Conservation (phyloP, 2,797 vertebrate genomes). For the Percopsis omiscomaycus region DNA sequence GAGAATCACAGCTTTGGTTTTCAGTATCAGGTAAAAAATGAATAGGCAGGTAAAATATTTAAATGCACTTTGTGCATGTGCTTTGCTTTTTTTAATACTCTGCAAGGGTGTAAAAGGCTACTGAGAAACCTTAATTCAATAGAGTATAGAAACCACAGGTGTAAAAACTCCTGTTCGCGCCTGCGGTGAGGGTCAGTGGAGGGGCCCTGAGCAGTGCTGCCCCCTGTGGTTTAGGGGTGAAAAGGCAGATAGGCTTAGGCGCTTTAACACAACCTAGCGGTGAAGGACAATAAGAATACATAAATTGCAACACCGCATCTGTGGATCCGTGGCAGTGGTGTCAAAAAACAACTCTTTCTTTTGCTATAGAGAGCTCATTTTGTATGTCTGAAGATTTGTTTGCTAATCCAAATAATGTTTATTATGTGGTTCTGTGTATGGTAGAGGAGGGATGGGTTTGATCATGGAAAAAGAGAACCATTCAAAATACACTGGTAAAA, state of each 20-base stretch:
- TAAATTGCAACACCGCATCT: slow-evolving; percentile 55
- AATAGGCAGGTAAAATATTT: slow-evolving; percentile 23
- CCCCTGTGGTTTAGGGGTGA: slow-evolving; percentile 67
- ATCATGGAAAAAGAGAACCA: slow-evolving; percentile 22
- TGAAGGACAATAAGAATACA: slow-evolving; percentile 40
- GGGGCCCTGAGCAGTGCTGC: slow-evolving; percentile 71
- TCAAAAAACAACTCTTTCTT: slow-evolving; percentile 59
- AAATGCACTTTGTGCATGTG: slow-evolving; percentile 36
- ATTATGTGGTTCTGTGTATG: slow-evolving; percentile 11
- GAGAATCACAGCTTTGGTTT: slow-evolving; percentile 71
- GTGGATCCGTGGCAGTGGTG: slow-evolving; percentile 49
- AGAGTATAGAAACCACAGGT: slow-evolving; percentile 39
- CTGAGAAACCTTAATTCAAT: slow-evolving; percentile 23
- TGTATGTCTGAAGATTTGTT: slow-evolving; percentile 51
- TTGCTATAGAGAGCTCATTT: slow-evolving; percentile 58
- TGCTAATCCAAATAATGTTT: slow-evolving; percentile 38
- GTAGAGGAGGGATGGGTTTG: slow-evolving; percentile 14
- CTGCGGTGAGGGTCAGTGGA: slow-evolving; percentile 43
- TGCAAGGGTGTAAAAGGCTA: slow-evolving; percentile 28
- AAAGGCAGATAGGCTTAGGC: slow-evolving; percentile 72
- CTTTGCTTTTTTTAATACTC: slow-evolving; percentile 37
- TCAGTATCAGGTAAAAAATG: slow-evolving; percentile 47
- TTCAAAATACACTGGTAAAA: slow-evolving; percentile 11
- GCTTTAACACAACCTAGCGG: slow-evolving; percentile 59
- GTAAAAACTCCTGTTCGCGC: slow-evolving; percentile 41